These are phyloP conservation scores for Ammodytes marinus DNA, from an alignment of 2,113 vertebrate genomes.

Conservation along the genomic window DNA sequence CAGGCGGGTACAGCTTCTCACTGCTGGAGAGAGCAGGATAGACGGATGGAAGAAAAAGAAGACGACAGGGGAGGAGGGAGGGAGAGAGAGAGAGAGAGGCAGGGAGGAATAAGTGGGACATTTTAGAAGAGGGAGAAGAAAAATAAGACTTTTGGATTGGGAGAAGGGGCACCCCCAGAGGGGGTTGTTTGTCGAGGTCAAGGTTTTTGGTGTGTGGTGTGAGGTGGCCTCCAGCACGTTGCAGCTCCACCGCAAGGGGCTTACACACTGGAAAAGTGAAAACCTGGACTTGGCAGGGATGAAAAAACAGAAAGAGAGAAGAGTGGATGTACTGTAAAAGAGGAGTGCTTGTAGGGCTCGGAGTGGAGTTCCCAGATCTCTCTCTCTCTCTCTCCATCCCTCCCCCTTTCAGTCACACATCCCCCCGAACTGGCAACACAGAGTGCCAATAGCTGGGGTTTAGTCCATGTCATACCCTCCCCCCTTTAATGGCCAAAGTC, in stretches of 20 bases:
- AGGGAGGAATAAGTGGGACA: slow-evolving; percentile 44
- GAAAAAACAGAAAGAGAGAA: background rate
- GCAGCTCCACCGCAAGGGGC: slow-evolving; percentile 38
- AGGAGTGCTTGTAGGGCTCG: slow-evolving; percentile 12
- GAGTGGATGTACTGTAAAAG: slow-evolving; percentile 42
- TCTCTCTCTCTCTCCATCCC: background rate
- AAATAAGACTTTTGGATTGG: slow-evolving; percentile 17
- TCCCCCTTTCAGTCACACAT: background rate
- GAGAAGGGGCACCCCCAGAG: background rate
- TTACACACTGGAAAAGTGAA: slow-evolving; percentile 38
- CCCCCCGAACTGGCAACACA: slow-evolving; percentile 17
- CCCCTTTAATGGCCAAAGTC: slow-evolving; percentile 11
- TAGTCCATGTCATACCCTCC: slow-evolving; percentile 30
- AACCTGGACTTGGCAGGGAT: slow-evolving; percentile 23
- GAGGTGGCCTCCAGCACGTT: slow-evolving; percentile 61
- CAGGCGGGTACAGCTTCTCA: slow-evolving; percentile 31
- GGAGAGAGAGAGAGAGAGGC: background rate
- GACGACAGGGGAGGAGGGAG: background rate
- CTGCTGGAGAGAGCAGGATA: slow-evolving; percentile 34
- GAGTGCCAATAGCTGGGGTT: slow-evolving; percentile 31
- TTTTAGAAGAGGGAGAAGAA: slow-evolving; percentile 17
- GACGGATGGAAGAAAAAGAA: slow-evolving; percentile 10
- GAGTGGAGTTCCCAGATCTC: slow-evolving; percentile 18
- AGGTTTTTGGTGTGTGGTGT: slow-evolving; percentile 52
- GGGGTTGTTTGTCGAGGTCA: slow-evolving; percentile 54